Percentiles rank a stretch among this genome's conserved stretches.
Conservation (phyloP, 2,888 invertebrate genomes). For the Eupithecia vulgata region DNA sequence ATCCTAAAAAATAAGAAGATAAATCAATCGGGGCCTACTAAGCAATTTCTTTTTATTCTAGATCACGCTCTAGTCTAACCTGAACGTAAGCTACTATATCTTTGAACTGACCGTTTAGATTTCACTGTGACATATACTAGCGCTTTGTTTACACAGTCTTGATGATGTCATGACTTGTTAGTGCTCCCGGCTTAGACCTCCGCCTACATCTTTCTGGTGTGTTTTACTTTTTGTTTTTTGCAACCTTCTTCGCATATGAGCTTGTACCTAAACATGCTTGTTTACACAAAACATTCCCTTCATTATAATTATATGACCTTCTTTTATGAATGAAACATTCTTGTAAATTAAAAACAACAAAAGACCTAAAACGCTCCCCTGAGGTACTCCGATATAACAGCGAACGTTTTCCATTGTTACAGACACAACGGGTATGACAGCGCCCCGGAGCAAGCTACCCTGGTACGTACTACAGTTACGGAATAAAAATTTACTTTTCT, state of each 20-base stretch:
- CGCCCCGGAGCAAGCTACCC: slow-evolving; percentile 52
- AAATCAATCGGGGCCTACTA: too few relatives aligned
- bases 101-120: slow-evolving; percentile 5
- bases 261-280: slow-evolving; percentile 13
- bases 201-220: slow-evolving; percentile 24
- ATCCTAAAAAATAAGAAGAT: too few relatives aligned
- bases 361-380: slow-evolving; percentile 37
- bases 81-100: too few relatives aligned
- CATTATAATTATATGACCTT: slow-evolving; percentile 26
- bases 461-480: slow-evolving; percentile 59
- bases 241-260: slow-evolving; percentile 6
- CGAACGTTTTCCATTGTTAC: slow-evolving; percentile 58
- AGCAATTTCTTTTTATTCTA: too few relatives aligned
- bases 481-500: slow-evolving; percentile 16
- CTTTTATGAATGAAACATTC: slow-evolving; percentile 17
- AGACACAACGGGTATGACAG: slow-evolving; percentile 72
- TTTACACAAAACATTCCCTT: slow-evolving; percentile 15
- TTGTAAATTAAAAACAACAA: slow-evolving; percentile 40
- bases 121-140: slow-evolving; percentile 32
- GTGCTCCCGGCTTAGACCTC: slow-evolving; percentile 20
- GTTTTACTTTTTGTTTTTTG: slow-evolving; percentile 27
- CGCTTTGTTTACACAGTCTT: slow-evolving; percentile 47
- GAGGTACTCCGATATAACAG: slow-evolving; percentile 34
- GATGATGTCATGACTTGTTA: slow-evolving; percentile 52
- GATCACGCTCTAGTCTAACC: too few relatives aligned